Base-by-base conservation (phyloP, 2,888 invertebrate genomes). In the Sarcophaga variegata region DNA sequence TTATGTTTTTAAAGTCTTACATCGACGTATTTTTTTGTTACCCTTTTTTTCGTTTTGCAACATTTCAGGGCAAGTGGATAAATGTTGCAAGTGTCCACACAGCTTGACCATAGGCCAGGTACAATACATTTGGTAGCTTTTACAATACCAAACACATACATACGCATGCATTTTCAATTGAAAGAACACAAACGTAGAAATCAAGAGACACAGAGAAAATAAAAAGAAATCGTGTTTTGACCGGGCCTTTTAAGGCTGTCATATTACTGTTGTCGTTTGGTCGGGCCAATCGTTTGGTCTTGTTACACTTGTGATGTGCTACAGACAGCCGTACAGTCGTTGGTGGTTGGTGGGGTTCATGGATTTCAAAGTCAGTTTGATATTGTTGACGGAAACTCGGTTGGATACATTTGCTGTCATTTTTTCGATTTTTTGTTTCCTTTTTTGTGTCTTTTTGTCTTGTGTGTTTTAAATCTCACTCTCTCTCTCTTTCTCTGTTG, bases 281-380 rank as follows among this genome's bases (percentile, higher is more conserved):
- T 27, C 54, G 8, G 70, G 20, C 47, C 82, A 71, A 60, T 45
- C 60, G 20, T 72, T 83, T 77, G 66, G 60, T 71, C 63, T 77
- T 71, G 45, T 60, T 69, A 76, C 69, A 77, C 60, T 77, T 72
- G 17, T 20, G 47, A 37, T 67, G 45, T 71, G 66, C 17, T 12
- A 47, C 17, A 17, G 60, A n/a, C 6, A 62, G 11, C 60, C 45
- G 27, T 62, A 54, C 8, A n/a, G 66, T 70, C 49, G 10, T 20
- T n/a, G 10, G 20, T 54, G 10, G 62, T 10, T 62, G 22, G 4
- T 71, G 59, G 67, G 22, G 70, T 84, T 80, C 64, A 60, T 76
- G 66, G 49, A 27, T 59, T 64, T 83, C 27, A 83, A 79, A 83
- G 63, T 75, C 83, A 75, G 59, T 74, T 64, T 83, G 69, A 47